Conservation (phyloP, 2,888 invertebrate species). For the Willowsia nigromaculata region DNA sequence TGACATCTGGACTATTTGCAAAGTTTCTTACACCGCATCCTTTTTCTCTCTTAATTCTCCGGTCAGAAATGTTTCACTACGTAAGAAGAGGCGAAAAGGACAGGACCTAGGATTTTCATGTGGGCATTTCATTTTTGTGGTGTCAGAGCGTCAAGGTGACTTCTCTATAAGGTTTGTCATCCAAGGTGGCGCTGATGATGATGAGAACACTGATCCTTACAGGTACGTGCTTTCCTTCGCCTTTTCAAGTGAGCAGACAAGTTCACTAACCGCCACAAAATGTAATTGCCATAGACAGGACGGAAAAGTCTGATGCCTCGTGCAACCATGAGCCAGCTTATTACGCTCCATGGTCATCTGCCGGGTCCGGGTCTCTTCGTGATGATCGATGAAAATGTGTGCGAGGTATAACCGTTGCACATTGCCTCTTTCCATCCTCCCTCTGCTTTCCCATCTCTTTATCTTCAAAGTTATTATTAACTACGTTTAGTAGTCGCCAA, state of each 20-base stretch:
- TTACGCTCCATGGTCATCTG: background rate
- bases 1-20: background rate
- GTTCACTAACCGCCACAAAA: background rate
- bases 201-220: background rate
- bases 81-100: no score
- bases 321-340: background rate
- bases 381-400: conserved; percentile 5
- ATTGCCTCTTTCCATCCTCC: background rate
- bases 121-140: background rate
- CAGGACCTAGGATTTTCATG: background rate
- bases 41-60: conserved; percentile 35
- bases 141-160: background rate
- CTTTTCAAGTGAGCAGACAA: background rate
- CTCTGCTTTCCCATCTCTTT: background rate
- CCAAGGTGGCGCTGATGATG: background rate
- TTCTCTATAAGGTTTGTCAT: background rate
- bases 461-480: background rate
- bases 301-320: background rate
- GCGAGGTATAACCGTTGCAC: background rate
- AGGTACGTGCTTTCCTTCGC: background rate
- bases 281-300: background rate
- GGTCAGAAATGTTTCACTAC: background rate
- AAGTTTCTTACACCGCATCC: background rate
- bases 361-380: background rate
- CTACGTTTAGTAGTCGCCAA: background rate